Evolutionary conservation across 2,113 vertebrate genomes (phyloP).

Genomic region (Vulpes lagopus): DNA sequence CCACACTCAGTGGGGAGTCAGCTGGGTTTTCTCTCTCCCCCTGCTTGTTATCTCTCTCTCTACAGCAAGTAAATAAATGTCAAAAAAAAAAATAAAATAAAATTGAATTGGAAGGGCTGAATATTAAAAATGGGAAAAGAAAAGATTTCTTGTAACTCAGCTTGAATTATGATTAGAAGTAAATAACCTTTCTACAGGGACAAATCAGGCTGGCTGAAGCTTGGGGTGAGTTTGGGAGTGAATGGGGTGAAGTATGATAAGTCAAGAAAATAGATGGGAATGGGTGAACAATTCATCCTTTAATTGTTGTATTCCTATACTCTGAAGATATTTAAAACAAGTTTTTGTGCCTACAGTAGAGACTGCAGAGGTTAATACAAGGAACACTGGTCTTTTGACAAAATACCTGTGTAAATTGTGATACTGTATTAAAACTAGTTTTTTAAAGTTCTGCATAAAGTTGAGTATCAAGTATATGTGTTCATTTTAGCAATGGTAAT

Average conservation of each 20-base stretch:
- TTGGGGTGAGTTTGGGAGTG: not conserved
- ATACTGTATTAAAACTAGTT: slow-evolving; percentile 94
- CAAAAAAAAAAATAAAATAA: not conserved
- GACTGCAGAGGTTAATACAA: slow-evolving; percentile 83
- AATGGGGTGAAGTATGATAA: not conserved
- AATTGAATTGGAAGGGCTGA: not conserved
- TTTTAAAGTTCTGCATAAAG: slow-evolving; percentile 91
- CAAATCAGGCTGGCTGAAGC: not conserved
- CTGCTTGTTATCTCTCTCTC: not conserved
- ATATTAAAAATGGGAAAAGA: not conserved
- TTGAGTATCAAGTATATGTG: slow-evolving; percentile 89
- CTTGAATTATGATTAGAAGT: not conserved
- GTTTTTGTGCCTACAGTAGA: slow-evolving; percentile 84
- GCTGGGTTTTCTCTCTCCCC: not conserved
- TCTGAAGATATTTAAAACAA: slow-evolving; percentile 78
- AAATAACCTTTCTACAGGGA: not conserved
- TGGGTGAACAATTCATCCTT: slow-evolving; percentile 68
- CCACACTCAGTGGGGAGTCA: not conserved
- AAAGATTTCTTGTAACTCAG: not conserved
- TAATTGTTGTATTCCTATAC: slow-evolving; percentile 90
- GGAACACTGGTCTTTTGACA: slow-evolving; percentile 89
- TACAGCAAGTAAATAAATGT: not conserved
- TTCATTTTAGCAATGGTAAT: slow-evolving; percentile 90
- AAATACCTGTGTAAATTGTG: slow-evolving; percentile 91
- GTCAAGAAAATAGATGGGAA: not conserved